Evolutionary conservation across 1,140 invertebrate species (phyloP), one percentile per base, ranked within the genome.

Genomic region (Calliopsis andreniformis): DNA sequence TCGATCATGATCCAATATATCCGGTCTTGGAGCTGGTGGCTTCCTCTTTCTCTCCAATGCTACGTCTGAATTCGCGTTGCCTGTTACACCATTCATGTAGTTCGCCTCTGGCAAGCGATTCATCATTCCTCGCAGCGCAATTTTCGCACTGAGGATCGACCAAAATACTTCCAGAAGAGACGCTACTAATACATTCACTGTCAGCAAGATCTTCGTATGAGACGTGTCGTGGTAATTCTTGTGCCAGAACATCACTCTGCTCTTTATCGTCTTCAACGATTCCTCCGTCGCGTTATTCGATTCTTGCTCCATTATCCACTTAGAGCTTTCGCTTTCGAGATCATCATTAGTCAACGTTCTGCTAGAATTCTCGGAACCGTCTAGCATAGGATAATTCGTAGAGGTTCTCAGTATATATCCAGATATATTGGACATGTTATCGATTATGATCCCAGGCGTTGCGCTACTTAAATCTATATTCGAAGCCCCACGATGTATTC

Each of bases 41-140:
- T 80, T 82, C 20, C 59, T 82, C n/a, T 84, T 86, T 16, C 59
- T 59, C 2, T 25, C 5, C 8, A 28, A 25, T 0, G 43, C 8
- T 2, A 10, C 25, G 2, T 64, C 32, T 35, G 45, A 55, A 18
- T 70, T 80, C 6, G 35, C 73, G 14, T 59, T 25, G 8, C 23
- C 71, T 18, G 18, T 10, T 10, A 10, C n/a, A 6, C 63, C 75
- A 5, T 72, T 55, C 2, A 10, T 23, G 32, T 77, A 67, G 23
- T 53, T 69, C 0, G 42, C 71, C 18, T 94, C 94, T 25, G 93
- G 93, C 76, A 94, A 93, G 55, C 89, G 87, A 76, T 93, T 94
- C 32, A 86, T 93, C 93, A 95, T 94, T 8, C 94, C 94, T 42
- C 91, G 92, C 76, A 94, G 93, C 5, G 93, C 92, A 32, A 95